phyloP scores from a whole-genome alignment of 2,113 vertebrate genomes.

The Gnathonemus echidnorhynchus region DNA sequence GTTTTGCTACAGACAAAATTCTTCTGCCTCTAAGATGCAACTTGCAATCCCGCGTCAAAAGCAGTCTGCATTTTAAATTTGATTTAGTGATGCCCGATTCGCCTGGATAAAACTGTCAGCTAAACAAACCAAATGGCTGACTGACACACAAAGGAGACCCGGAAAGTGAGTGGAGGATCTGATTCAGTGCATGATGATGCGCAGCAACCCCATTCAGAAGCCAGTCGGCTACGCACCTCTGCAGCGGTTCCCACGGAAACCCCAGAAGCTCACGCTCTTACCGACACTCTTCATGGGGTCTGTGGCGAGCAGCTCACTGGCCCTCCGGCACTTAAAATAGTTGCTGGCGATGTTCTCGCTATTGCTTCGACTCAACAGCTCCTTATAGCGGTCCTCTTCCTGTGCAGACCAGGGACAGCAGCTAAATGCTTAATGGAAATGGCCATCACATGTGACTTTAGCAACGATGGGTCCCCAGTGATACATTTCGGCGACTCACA shows the following conservation, averaged over 20 bases:
- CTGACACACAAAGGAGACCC: background rate
- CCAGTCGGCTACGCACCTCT: background rate
- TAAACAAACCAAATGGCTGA: background rate
- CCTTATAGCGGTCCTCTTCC: constrained; percentile 71
- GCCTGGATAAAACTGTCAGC: background rate
- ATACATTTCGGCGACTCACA: background rate
- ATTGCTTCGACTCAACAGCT: constrained; percentile 72
- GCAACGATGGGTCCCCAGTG: background rate
- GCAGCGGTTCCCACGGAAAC: background rate
- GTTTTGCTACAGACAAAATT: background rate
- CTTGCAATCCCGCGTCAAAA: background rate
- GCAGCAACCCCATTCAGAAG: background rate
- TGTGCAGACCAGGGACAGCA: constrained; percentile 29
- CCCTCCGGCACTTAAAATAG: constrained; percentile 69
- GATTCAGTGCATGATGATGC: background rate
- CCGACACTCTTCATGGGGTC: constrained; percentile 51
- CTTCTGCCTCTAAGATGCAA: background rate
- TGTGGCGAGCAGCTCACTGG: constrained; percentile 60
- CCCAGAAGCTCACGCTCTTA: constrained; percentile 31
- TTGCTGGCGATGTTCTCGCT: constrained; percentile 73
- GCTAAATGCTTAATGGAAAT: background rate
- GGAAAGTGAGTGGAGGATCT: background rate
- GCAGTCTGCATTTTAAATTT: background rate
- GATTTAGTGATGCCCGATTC: background rate
- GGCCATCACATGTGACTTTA: background rate